Conservation (phyloP, 2,113 vertebrate genomes). For the Silurus meridionalis region DNA sequence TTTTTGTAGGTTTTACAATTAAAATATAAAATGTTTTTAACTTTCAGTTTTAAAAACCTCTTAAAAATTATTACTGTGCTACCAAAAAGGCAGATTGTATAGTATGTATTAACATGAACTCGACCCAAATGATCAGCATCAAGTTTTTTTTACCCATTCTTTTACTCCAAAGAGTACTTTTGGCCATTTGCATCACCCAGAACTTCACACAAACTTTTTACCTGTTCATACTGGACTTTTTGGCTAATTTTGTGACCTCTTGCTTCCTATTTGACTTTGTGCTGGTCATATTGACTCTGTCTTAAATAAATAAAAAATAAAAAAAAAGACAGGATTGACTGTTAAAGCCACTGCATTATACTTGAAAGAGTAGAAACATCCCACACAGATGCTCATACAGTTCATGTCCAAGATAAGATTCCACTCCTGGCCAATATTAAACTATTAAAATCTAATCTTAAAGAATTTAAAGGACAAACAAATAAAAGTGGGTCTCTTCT, state of each 20-base stretch:
- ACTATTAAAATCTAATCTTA: slow-evolving; percentile 55
- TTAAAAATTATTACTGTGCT: neutral
- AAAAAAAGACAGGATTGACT: slow-evolving; percentile 24
- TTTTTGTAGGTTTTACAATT: too few relatives aligned
- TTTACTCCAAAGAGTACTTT: neutral
- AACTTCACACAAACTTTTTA: neutral
- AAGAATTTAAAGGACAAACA: slow-evolving; percentile 43
- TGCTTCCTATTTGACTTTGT: neutral
- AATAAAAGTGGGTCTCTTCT: slow-evolving; percentile 52
- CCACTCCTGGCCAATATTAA: slow-evolving; percentile 52
- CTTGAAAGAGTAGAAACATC: slow-evolving; percentile 46
- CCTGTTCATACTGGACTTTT: neutral
- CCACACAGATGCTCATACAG: slow-evolving; percentile 54
- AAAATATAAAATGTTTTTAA: neutral
- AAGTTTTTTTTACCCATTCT: neutral
- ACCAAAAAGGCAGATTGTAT: neutral
- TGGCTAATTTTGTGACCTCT: neutral
- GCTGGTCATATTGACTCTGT: neutral
- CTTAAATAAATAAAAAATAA: too few relatives aligned
- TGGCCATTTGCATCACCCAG: neutral
- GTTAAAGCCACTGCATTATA: slow-evolving; percentile 22
- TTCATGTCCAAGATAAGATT: slow-evolving; percentile 49
- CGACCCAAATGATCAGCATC: neutral
- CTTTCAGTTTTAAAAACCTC: neutral
- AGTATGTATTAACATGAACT: neutral